Conservation (phyloP, 2,888 invertebrate species). For the Desoria tigrina region DNA sequence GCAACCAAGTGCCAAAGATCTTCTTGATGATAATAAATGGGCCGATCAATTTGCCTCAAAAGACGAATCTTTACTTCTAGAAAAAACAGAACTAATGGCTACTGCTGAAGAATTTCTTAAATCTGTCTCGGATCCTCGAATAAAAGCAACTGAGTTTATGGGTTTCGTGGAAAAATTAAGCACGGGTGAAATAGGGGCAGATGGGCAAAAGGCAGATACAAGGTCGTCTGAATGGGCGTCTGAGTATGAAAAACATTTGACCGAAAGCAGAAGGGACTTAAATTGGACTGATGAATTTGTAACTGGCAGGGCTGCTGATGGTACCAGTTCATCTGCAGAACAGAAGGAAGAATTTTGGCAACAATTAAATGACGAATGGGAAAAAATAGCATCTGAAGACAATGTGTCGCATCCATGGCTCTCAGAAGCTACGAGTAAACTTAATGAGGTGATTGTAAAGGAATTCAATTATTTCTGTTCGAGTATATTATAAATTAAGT, state of each 20-base stretch:
- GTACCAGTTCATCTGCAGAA: constrained; percentile 4
- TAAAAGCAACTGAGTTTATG: constrained; percentile 51
- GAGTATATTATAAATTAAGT: neutral
- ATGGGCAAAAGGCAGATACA: neutral
- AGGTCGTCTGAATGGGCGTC: constrained; percentile 31
- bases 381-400: constrained; percentile 67
- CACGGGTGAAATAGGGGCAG: constrained; percentile 34
- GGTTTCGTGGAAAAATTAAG: constrained; percentile 48
- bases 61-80: neutral
- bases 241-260: constrained; percentile 33
- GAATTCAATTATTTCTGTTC: too few relatives aligned
- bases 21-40: constrained; percentile 48
- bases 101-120: constrained; percentile 43
- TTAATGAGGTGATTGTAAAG: constrained; percentile 59
- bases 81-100: constrained; percentile 44
- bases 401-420: constrained; percentile 69
- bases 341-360: constrained; percentile 62
- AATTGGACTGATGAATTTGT: constrained; percentile 41
- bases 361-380: constrained; percentile 74
- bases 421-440: constrained; percentile 66
- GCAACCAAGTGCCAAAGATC: constrained; percentile 37
- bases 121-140: constrained; percentile 39
- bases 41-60: constrained; percentile 25
- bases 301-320: constrained; percentile 5
- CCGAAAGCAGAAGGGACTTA: neutral